Evolutionary conservation across 2,797 vertebrate species (phyloP).

Genomic region (Lacerta viridis): DNA sequence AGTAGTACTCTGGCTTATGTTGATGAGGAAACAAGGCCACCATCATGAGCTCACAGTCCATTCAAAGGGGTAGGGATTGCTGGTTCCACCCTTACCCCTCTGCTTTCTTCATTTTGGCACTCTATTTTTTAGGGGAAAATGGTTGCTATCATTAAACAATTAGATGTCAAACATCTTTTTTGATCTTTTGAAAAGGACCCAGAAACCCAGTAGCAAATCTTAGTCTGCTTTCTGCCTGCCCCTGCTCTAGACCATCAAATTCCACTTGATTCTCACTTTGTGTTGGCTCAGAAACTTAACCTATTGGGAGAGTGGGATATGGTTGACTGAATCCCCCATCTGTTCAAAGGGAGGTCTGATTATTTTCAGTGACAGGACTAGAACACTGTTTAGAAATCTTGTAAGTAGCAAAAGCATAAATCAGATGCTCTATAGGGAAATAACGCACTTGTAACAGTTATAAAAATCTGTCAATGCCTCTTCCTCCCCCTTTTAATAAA

Average conservation of each 20-base stretch:
- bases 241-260: neutral
- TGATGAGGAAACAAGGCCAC: too few relatives aligned
- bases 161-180: too few relatives aligned
- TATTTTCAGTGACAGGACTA: neutral
- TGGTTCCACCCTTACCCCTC: too few relatives aligned
- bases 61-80: too few relatives aligned
- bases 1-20: too few relatives aligned
- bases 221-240: too few relatives aligned
- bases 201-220: too few relatives aligned
- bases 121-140: too few relatives aligned
- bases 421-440: conserved; percentile 79
- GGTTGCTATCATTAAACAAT: too few relatives aligned
- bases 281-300: neutral
- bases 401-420: conserved; percentile 59
- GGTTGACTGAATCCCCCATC: neutral
- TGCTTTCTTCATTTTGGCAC: too few relatives aligned
- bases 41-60: too few relatives aligned
- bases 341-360: neutral
- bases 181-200: too few relatives aligned
- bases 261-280: neutral
- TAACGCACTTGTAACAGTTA: conserved; percentile 74
- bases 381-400: neutral
- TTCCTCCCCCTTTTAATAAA: conserved; percentile 68
- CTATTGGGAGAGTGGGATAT: neutral
- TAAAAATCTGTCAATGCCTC: conserved; percentile 72